Conservation (phyloP, 2,797 vertebrate species). For the Garrulus glandarius region DNA sequence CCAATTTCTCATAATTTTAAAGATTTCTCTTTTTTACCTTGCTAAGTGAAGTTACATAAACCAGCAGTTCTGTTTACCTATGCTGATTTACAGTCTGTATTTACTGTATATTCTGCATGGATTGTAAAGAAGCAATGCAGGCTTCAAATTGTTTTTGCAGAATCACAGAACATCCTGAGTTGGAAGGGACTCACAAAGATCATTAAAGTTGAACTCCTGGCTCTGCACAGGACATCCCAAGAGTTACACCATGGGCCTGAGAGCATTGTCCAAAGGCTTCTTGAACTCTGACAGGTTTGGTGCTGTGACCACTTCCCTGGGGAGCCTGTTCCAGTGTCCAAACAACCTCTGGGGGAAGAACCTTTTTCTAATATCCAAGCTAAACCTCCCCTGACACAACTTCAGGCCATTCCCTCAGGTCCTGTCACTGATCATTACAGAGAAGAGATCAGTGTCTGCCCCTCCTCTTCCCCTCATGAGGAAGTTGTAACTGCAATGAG, state of each 20-base stretch:
- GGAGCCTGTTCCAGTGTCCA: neutral
- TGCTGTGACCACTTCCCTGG: neutral
- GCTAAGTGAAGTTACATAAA: neutral
- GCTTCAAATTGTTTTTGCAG: neutral
- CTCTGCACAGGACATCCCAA: neutral
- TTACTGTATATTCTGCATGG: neutral
- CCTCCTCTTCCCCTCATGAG: fast-evolving
- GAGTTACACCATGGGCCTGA: neutral
- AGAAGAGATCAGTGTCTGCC: neutral
- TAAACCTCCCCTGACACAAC: neutral
- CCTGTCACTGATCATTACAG: neutral
- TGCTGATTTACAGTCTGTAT: neutral
- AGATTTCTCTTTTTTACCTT: neutral
- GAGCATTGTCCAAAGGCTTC: neutral
- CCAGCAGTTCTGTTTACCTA: neutral
- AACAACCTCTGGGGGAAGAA: neutral
- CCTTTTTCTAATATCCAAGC: neutral
- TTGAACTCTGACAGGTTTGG: neutral
- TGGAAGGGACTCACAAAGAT: neutral
- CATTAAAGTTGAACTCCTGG: neutral
- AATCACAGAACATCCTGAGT: neutral
- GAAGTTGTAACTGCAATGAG: neutral
- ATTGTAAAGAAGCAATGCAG: neutral
- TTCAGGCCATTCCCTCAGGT: neutral
- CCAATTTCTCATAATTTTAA: neutral